These are phyloP conservation scores for Uropsilus gracilis DNA, from an alignment of 2,113 vertebrate genomes.

Conservation along the genomic window DNA sequence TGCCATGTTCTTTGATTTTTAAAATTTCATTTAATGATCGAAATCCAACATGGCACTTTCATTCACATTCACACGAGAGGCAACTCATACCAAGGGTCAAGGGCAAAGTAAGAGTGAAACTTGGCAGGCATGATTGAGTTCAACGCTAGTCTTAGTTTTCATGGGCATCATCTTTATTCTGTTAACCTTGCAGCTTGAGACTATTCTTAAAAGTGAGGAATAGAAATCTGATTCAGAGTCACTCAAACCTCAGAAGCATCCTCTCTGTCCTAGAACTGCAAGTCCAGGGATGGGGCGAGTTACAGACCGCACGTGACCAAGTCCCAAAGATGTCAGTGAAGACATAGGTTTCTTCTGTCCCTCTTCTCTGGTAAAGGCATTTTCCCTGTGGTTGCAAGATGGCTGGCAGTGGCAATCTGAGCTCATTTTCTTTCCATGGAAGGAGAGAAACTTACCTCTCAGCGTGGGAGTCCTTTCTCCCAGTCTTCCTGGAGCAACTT, in stretches of 20 bases:
- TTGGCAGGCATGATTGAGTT: not conserved
- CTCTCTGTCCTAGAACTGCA: not conserved
- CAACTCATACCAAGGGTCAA: not conserved
- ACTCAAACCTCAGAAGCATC: not conserved
- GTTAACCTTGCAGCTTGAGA: slow-evolving; percentile 5
- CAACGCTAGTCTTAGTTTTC: slow-evolving; percentile 23
- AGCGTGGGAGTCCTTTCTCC: not conserved
- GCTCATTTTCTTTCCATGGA: not conserved
- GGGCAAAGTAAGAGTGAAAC: not conserved
- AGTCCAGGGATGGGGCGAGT: not conserved
- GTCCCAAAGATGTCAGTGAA: not conserved
- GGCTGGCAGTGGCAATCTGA: not conserved
- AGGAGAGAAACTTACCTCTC: not conserved
- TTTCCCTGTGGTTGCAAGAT: not conserved
- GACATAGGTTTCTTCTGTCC: not conserved
- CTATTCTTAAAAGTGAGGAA: not conserved
- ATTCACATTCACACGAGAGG: slow-evolving; percentile 11
- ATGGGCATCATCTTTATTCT: not conserved
- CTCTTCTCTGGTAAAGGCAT: not conserved
- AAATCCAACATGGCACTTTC: not conserved
- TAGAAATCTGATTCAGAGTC: not conserved
- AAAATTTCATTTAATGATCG: not conserved
- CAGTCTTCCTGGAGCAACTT: not conserved
- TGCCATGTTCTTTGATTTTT: not conserved
- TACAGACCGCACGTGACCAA: not conserved